phyloP scores from a whole-genome alignment of 2,888 invertebrate genomes.

The Isoperla grammatica region DNA sequence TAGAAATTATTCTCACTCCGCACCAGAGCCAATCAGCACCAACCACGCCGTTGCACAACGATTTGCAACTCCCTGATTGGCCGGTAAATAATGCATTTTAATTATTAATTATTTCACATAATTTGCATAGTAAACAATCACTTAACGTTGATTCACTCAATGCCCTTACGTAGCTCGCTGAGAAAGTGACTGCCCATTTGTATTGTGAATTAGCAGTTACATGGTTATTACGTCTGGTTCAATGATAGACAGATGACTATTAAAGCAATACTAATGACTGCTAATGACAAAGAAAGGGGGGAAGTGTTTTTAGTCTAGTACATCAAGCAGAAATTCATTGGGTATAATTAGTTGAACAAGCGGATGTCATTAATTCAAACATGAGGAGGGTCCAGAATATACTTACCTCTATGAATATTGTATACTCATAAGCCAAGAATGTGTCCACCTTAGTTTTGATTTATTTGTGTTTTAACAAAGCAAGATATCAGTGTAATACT shows the following conservation, averaged over 20 bases:
- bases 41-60: no score
- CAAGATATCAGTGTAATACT: background rate
- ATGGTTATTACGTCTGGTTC: background rate
- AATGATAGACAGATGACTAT: constrained; percentile 11
- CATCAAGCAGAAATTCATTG: constrained; percentile 17
- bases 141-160: no score
- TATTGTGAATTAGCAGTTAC: no score
- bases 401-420: background rate
- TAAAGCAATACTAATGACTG: constrained; percentile 16
- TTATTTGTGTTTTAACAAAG: no score
- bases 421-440: background rate
- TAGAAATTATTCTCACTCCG: no score
- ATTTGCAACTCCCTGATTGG: no score
- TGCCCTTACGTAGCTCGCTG: no score
- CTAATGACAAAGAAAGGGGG: constrained; percentile 13
- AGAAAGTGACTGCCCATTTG: no score
- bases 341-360: constrained; percentile 7
- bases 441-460: background rate
- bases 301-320: constrained; percentile 6
- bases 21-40: no score
- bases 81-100: no score
- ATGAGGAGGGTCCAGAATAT: constrained; percentile 1
- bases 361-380: constrained; percentile 12
- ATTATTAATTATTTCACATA: no score
- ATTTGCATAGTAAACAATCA: no score